phyloP scores from a whole-genome alignment of 1,140 invertebrate species.

The Daktulosphaira vitifoliae region DNA sequence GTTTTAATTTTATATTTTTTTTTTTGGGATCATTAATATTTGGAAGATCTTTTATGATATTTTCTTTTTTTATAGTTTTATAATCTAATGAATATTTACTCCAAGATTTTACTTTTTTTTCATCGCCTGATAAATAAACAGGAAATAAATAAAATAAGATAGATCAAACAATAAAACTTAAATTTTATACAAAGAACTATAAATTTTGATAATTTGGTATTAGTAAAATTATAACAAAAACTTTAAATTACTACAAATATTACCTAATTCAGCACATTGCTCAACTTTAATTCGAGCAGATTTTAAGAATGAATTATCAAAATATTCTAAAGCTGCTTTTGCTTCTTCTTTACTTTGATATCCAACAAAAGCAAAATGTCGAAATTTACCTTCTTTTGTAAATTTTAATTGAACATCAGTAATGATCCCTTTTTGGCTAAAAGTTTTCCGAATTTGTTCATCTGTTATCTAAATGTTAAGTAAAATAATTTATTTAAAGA shows the following conservation, averaged over 20 bases:
- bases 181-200: slow-evolving; percentile 13
- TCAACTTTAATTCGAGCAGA: slow-evolving; percentile 71
- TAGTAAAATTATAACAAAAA: background rate
- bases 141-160: slow-evolving; percentile 9
- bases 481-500: background rate
- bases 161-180: slow-evolving; percentile 12
- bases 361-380: slow-evolving; percentile 87
- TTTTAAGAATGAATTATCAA: slow-evolving; percentile 75
- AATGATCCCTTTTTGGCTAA: slow-evolving; percentile 69
- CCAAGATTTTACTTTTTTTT: slow-evolving; percentile 79
- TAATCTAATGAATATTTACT: slow-evolving; percentile 73
- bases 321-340: slow-evolving; percentile 60
- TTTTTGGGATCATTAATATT: slow-evolving; percentile 37
- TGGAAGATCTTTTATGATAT: slow-evolving; percentile 40
- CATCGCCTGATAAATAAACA: slow-evolving; percentile 51
- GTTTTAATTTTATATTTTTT: slow-evolving; percentile 34
- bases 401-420: slow-evolving; percentile 90
- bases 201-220: slow-evolving; percentile 7
- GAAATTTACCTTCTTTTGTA: slow-evolving; percentile 79
- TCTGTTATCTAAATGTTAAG: slow-evolving; percentile 61
- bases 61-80: slow-evolving; percentile 51
- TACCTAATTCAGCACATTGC: slow-evolving; percentile 60
- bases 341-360: slow-evolving; percentile 74
- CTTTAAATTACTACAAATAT: too few species aligned
- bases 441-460: slow-evolving; percentile 63